Evolutionary conservation across 2,113 vertebrate genomes (phyloP).

Genomic region (Stomatorhinus ivindoensis): DNA sequence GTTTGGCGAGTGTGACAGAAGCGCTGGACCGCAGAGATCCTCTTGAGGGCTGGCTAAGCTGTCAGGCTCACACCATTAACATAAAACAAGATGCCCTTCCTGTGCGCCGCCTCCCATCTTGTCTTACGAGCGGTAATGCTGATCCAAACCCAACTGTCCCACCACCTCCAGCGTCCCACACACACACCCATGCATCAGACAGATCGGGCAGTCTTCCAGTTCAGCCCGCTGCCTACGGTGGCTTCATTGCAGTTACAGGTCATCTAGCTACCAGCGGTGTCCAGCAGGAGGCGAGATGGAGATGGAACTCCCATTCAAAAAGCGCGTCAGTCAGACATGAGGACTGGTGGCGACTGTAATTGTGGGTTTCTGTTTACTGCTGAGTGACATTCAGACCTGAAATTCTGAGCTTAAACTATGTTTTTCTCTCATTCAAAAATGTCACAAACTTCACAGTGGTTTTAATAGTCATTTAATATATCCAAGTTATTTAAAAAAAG

Average conservation of each 20-base stretch:
- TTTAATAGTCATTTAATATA: constrained; percentile 2
- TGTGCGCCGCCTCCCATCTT: constrained; percentile 23
- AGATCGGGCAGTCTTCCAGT: neutral
- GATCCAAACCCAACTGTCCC: neutral
- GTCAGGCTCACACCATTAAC: constrained; percentile 68
- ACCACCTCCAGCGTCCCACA: neutral
- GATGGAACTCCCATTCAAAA: neutral
- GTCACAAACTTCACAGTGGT: neutral
- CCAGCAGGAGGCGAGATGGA: neutral
- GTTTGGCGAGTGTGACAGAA: constrained; percentile 92
- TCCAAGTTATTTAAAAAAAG: neutral
- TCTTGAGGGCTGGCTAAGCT: constrained; percentile 73
- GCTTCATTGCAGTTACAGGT: neutral
- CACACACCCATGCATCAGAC: neutral
- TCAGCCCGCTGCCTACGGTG: neutral
- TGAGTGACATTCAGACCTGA: neutral
- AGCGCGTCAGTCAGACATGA: neutral
- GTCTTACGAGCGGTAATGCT: neutral
- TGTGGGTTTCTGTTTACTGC: neutral
- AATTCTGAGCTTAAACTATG: neutral
- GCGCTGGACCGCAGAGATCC: constrained; percentile 93
- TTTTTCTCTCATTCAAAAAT: neutral
- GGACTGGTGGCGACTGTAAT: neutral
- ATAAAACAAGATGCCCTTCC: constrained; percentile 64
- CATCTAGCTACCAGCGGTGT: neutral